Evolutionary conservation across 2,797 vertebrate genomes (phyloP), one percentile per base, ranked within the genome.

Genomic region (Oryzias dopingdopingensis): DNA sequence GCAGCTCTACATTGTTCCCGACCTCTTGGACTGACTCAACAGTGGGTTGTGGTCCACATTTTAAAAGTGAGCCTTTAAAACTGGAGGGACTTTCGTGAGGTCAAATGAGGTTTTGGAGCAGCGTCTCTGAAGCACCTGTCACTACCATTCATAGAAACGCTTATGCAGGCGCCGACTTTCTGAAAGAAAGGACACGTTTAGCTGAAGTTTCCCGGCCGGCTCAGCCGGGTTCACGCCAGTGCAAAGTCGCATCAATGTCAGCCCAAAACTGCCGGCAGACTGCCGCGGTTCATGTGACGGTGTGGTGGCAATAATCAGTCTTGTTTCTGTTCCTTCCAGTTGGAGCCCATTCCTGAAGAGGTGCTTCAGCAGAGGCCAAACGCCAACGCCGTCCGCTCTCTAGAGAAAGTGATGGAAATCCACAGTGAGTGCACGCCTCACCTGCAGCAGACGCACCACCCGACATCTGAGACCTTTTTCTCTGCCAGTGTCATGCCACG

Each of bases 361-460:
- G 90, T 97, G 52, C 79, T 99, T 44, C 94, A 96, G 78, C 94
- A 96, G 83, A 92, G 93, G 60, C 94, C 96, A 37, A 98, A 98
- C 0, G 83, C 88, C 46, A 98, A 98, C 0, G 95, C 96, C 0
- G 89, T 98, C 49, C 93, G 80, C 70, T 98, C 97, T 20, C 94
- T 99, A 92, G 96, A 99, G 88, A 98, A 94, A 71, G 96, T 99
- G 32, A 84, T 98, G 7, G 94, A 96, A 77, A 88, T 91, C 70
- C 97, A 99, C 50, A 89, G 97, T 99, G 81, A 94, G 96, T 95
- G 13, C 45, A 47, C 13, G 14, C 20, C 4, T 24, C 13, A 17
- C 42, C 55, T 15, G 5, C 24, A 60, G 4, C 1, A 12, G 5
- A 47, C 10, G 32, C 26, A 61, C 22, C 26, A 32, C 20, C 1